Evolutionary conservation across 2,888 invertebrate species (phyloP), one percentile per base, ranked within the genome.

Genomic region (Patella pellucida): DNA sequence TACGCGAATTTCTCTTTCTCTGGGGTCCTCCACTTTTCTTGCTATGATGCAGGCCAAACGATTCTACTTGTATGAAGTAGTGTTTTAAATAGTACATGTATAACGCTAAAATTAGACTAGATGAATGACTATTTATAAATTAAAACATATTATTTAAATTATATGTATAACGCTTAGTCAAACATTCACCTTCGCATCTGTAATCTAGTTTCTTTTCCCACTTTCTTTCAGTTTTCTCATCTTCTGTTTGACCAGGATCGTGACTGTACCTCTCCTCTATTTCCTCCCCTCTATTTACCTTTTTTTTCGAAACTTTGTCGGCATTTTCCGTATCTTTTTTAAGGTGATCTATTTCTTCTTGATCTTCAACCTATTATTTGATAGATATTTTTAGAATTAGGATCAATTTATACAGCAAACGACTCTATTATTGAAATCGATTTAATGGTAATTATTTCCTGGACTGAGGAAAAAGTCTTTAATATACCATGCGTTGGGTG

Each of bases 201-300:
- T 84, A 83, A 68, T 85, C 84, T 15, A 86, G 71, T 73, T 87
- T 88, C 72, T 79, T 81, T 69, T 83, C 83, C 79, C 86, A 89
- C 19, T 82, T 79, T 16, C 82, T 78, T 70, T 85, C 85, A 7
- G 79, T 73, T 16, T 73, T 76, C 41, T 82, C 78, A 0, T 77
- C 82, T 23, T 79, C 76, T 12, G 71, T 70, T 14, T 79, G 75
- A 7, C 69, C 74, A 4, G 52, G 41, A 5, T 67, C 50, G 2
- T 27, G 4, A 27, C 75, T 75, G 23, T 80, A 80, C n/a, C 81
- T 71, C 1, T 75, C 56, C n/a, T 84, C 81, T 9, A 85, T 79
- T 52, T 72, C 51, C 12, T 19, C 50, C 27, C 72, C 71, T 50
- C 83, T 72, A 54, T 77, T 68, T 19, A 70, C 72, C 9, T 72